These are phyloP conservation scores for Diacarnus erythraeanus DNA, from an alignment of 37 sponge, comb jelly and placozoan genomes.

Conservation along the genomic window DNA sequence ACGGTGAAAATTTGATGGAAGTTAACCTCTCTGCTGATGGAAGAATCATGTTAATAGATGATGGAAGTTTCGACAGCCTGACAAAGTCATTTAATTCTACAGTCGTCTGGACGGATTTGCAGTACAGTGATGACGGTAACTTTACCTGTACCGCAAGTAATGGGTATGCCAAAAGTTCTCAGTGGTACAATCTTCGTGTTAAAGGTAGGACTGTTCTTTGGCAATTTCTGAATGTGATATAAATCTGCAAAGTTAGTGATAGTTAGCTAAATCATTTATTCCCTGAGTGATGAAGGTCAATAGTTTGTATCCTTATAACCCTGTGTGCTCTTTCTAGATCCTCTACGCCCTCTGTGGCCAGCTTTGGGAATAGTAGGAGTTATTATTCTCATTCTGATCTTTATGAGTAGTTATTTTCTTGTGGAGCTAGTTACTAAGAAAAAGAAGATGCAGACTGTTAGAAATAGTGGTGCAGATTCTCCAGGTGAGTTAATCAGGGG, in stretches of 20 bases:
- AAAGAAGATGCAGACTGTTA: not conserved
- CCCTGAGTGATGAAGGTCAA: too few species aligned
- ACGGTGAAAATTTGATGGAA: not conserved
- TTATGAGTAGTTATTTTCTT: conserved; percentile 24
- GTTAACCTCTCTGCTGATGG: conserved; percentile 1
- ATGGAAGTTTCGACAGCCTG: not conserved
- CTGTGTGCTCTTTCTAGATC: conserved; percentile 29
- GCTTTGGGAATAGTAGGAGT: conserved; percentile 43
- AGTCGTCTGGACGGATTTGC: not conserved
- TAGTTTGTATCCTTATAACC: not conserved
- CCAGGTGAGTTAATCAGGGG: too few species aligned
- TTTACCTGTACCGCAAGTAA: not conserved
- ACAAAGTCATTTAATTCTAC: not conserved
- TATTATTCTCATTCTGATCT: conserved; percentile 14
- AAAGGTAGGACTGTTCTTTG: conserved; percentile 5
- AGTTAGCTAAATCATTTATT: not conserved
- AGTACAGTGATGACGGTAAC: not conserved
- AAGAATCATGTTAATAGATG: not conserved
- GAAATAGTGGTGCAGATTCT: too few species aligned
- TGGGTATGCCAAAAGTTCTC: not conserved
- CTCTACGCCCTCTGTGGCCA: conserved; percentile 53
- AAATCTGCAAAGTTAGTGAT: not conserved
- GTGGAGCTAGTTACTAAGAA: conserved; percentile 16
- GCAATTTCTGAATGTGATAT: not conserved
- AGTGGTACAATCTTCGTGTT: not conserved